These are phyloP conservation scores for Leucania comma DNA, from an alignment of 2,888 invertebrate species.

Conservation along the genomic window DNA sequence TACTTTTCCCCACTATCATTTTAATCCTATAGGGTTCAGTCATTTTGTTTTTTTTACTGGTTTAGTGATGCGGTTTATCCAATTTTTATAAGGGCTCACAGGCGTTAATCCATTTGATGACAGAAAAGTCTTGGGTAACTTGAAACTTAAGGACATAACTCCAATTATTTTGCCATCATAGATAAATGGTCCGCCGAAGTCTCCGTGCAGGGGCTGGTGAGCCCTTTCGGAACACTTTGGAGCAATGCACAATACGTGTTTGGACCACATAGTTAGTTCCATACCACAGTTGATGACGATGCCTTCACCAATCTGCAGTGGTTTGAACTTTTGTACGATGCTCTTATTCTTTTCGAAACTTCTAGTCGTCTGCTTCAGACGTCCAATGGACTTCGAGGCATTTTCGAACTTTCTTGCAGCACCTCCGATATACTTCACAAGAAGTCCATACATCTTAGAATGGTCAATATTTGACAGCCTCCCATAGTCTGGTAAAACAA, in stretches of 20 bases:
- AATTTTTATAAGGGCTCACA: slow-evolving; percentile 34
- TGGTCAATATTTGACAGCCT: slow-evolving; percentile 40
- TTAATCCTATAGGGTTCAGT: not conserved
- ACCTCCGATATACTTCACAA: slow-evolving; percentile 41
- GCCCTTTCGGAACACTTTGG: slow-evolving; percentile 28
- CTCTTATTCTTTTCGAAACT: not conserved
- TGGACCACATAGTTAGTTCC: slow-evolving; percentile 42
- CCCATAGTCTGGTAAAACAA: slow-evolving; percentile 15
- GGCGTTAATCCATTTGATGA: slow-evolving; percentile 51
- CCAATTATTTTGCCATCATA: slow-evolving; percentile 48
- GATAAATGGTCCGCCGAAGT: slow-evolving; percentile 46
- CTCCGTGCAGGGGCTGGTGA: slow-evolving; percentile 49
- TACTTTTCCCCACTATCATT: slow-evolving; percentile 16
- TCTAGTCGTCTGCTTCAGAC: not conserved
- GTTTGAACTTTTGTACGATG: slow-evolving; percentile 4
- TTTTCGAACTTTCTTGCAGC: not conserved
- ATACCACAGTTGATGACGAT: slow-evolving; percentile 33
- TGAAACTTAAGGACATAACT: slow-evolving; percentile 27
- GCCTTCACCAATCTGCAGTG: slow-evolving; percentile 44
- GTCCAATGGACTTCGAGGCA: not conserved
- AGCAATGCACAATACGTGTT: slow-evolving; percentile 32
- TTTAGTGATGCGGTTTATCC: slow-evolving; percentile 19
- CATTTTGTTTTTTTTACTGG: not conserved
- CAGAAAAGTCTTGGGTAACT: slow-evolving; percentile 21
- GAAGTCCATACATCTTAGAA: slow-evolving; percentile 44